Conservation (phyloP, 2,113 vertebrate genomes). For the Rostratula benghalensis region DNA sequence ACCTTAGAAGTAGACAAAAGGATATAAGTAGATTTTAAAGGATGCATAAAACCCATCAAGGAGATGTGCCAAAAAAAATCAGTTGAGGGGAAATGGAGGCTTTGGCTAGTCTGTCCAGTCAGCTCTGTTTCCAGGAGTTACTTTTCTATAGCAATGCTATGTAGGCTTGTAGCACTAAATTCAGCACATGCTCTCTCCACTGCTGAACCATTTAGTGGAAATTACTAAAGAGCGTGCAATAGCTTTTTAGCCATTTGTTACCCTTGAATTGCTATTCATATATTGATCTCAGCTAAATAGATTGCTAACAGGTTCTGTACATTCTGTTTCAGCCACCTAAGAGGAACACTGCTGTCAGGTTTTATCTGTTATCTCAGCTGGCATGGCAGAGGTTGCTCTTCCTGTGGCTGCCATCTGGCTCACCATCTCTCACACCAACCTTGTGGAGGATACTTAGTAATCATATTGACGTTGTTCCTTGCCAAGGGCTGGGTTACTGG, state of each 20-base stretch:
- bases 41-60: not conserved
- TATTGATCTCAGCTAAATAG: constrained; percentile 53
- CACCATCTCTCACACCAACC: not conserved
- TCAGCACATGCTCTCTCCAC: not conserved
- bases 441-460: constrained; percentile 24
- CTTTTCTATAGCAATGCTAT: not conserved
- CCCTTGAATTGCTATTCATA: constrained; percentile 37
- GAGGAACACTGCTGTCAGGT: constrained; percentile 40
- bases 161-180: not conserved
- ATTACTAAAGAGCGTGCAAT: constrained; percentile 5
- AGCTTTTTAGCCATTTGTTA: constrained; percentile 32
- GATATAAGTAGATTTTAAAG: not conserved
- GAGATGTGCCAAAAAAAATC: not conserved
- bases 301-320: constrained; percentile 54
- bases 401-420: constrained; percentile 59
- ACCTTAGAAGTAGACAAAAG: not conserved
- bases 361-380: constrained; percentile 62
- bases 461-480: not conserved
- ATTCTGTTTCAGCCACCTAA: constrained; percentile 35
- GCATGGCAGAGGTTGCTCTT: constrained; percentile 40
- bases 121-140: not conserved
- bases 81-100: not conserved
- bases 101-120: not conserved
- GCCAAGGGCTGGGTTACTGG: not conserved
- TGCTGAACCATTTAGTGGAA: constrained; percentile 38